Evolutionary conservation across 2,888 invertebrate genomes (phyloP).

Genomic region (Macropis europaea): DNA sequence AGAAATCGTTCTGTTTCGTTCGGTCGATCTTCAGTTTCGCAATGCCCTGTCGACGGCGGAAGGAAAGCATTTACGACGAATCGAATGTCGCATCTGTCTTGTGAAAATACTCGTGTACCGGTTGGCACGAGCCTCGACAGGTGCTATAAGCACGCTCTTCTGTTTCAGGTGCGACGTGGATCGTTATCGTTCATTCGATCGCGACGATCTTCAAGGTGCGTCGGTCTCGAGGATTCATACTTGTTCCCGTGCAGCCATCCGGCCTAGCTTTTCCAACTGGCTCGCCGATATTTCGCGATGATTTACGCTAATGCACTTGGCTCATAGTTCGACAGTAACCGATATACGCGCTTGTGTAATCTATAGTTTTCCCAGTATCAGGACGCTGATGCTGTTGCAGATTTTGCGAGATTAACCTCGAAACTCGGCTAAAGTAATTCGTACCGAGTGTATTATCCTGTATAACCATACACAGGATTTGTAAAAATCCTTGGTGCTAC

Average conservation of each 20-base stretch:
- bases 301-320: conserved; percentile 53
- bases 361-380: conserved; percentile 23
- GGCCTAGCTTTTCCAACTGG: background rate
- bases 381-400: background rate
- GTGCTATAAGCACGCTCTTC: conserved; percentile 30
- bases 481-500: too few species aligned
- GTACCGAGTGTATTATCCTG: background rate
- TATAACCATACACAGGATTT: too few species aligned
- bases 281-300: conserved; percentile 36
- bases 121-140: conserved; percentile 24
- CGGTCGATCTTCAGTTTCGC: too few species aligned
- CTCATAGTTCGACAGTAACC: conserved; percentile 34
- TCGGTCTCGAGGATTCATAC: background rate
- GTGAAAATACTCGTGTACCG: conserved; percentile 27
- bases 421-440: background rate
- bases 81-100: conserved; percentile 27
- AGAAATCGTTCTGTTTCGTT: too few species aligned
- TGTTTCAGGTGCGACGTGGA: conserved; percentile 40
- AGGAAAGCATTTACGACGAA: conserved; percentile 14
- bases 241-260: conserved; percentile 4
- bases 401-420: background rate
- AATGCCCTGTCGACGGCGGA: background rate
- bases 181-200: conserved; percentile 22
- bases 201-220: conserved; percentile 14
- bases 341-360: conserved; percentile 29